Conservation (phyloP, 2,113 vertebrate species). For the Accipiter virgatus region DNA sequence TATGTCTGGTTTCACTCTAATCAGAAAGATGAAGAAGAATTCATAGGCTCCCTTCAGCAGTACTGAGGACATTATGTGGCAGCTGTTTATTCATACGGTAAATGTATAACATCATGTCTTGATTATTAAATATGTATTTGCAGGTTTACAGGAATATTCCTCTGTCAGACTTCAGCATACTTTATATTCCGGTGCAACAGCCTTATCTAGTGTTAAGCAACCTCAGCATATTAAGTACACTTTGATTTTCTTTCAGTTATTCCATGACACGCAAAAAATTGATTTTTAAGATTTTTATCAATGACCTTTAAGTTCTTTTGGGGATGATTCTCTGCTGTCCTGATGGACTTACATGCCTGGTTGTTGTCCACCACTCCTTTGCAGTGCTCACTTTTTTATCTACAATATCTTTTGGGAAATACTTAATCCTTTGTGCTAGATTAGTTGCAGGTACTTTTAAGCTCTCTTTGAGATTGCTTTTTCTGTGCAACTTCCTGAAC, state of each 20-base stretch:
- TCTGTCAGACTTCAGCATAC: slow-evolving; percentile 24
- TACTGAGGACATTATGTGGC: slow-evolving; percentile 2
- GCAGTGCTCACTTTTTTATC: background rate
- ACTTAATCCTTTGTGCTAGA: background rate
- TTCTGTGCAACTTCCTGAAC: background rate
- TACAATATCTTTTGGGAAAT: background rate
- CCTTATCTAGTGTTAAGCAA: slow-evolving; percentile 51
- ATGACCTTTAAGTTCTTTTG: slow-evolving; percentile 40
- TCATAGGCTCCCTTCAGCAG: slow-evolving; percentile 15
- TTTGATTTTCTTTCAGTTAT: slow-evolving; percentile 72
- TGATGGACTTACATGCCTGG: background rate
- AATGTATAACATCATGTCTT: slow-evolving; percentile 40
- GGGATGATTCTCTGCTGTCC: slow-evolving; percentile 35
- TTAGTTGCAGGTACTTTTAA: background rate
- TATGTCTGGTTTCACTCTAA: slow-evolving; percentile 33
- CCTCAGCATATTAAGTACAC: slow-evolving; percentile 65
- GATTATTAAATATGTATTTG: slow-evolving; percentile 39
- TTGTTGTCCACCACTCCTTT: background rate
- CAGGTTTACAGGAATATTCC: slow-evolving; percentile 53
- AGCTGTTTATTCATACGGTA: slow-evolving; percentile 44
- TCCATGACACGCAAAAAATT: slow-evolving; percentile 20
- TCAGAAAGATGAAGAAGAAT: slow-evolving; percentile 40
- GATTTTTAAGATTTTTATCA: slow-evolving; percentile 54
- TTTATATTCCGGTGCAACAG: slow-evolving; percentile 64
- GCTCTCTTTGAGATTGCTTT: background rate